phyloP scores from a whole-genome alignment of 2,113 vertebrate genomes.

The Trogon surrucura region DNA sequence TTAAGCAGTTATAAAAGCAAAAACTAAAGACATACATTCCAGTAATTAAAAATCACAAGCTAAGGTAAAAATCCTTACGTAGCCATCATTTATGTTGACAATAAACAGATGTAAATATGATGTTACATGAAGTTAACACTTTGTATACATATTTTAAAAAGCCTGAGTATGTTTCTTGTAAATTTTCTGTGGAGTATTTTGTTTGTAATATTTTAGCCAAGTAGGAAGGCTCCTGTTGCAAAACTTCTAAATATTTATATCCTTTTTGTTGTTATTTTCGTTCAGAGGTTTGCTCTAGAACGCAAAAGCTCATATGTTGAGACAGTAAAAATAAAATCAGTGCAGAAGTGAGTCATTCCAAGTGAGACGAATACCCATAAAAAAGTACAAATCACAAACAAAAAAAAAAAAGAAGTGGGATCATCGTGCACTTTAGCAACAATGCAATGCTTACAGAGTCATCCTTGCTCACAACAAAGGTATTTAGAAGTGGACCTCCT shows the following conservation, averaged over 20 bases:
- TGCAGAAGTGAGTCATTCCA: background rate
- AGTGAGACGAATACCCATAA: background rate
- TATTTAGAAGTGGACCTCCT: slow-evolving; percentile 68
- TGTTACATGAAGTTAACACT: background rate
- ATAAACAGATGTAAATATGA: background rate
- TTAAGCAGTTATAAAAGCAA: background rate
- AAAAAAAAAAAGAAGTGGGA: background rate
- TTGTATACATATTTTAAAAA: background rate
- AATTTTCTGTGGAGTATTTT: background rate
- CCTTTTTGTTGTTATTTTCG: background rate
- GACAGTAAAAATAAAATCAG: slow-evolving; percentile 16
- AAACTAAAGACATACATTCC: background rate
- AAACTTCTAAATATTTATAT: background rate
- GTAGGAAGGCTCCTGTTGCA: background rate
- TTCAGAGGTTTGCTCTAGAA: background rate
- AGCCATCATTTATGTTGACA: background rate
- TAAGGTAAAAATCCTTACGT: background rate
- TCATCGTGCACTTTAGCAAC: background rate
- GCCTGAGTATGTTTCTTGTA: background rate
- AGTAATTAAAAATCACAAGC: background rate
- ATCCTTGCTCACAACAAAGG: slow-evolving; percentile 49
- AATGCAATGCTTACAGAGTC: slow-evolving; percentile 5
- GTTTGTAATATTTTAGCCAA: background rate
- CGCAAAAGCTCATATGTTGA: background rate
- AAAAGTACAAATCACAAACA: background rate